These are phyloP conservation scores for Xenentodon cancila DNA, from an alignment of 2,797 vertebrate genomes.

Conservation along the genomic window DNA sequence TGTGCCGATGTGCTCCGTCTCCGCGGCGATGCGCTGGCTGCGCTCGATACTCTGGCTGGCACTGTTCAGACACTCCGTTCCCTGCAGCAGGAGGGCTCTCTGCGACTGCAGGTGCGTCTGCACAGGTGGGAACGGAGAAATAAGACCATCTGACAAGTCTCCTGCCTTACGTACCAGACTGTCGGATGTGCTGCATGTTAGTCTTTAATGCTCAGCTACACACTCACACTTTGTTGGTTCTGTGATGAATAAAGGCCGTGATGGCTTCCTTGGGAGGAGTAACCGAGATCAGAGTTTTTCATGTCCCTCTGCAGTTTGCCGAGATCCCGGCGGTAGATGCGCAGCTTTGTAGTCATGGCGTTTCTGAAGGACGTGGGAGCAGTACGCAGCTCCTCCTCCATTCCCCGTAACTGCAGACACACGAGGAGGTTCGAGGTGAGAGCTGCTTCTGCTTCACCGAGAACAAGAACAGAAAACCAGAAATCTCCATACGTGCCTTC, in stretches of 20 bases:
- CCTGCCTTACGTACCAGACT: no score
- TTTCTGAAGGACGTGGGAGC: slow-evolving; percentile 89
- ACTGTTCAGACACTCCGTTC: slow-evolving; percentile 89
- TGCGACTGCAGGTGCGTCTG: slow-evolving; percentile 92
- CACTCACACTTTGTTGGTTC: slow-evolving; percentile 92
- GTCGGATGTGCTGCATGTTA: no score
- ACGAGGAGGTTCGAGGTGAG: neutral
- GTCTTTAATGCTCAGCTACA: neutral
- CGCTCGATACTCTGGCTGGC: slow-evolving; percentile 92
- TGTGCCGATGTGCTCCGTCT: slow-evolving; percentile 92
- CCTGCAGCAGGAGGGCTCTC: slow-evolving; percentile 91
- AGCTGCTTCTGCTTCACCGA: neutral
- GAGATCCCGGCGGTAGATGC: slow-evolving; percentile 88
- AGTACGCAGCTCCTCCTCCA: slow-evolving; percentile 91
- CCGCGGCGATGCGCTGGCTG: slow-evolving; percentile 90
- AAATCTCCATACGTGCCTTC: neutral
- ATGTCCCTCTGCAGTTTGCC: slow-evolving; percentile 91
- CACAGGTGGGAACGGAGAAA: neutral
- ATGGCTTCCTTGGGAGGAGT: slow-evolving; percentile 74
- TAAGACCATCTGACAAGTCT: no score
- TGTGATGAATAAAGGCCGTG: slow-evolving; percentile 83
- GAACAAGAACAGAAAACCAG: neutral
- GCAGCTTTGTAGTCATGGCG: slow-evolving; percentile 90
- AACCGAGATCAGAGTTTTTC: slow-evolving; percentile 77
- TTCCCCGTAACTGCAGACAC: slow-evolving; percentile 86